These are phyloP conservation scores for Plagodis dolabraria DNA, from an alignment of 2,888 invertebrate genomes.

Conservation along the genomic window DNA sequence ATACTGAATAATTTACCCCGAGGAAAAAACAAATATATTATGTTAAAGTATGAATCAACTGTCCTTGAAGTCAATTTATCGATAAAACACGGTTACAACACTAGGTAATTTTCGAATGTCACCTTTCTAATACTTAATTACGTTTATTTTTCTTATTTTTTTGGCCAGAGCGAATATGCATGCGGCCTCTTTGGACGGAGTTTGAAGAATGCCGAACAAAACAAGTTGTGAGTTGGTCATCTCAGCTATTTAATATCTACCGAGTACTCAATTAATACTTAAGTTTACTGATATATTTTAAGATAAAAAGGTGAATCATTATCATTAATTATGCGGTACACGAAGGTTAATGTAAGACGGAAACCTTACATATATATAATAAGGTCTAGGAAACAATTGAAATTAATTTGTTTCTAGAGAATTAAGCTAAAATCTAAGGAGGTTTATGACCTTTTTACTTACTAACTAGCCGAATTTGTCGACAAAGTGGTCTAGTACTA, in stretches of 20 bases:
- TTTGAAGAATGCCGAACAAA: constrained; percentile 10
- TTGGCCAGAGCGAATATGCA: constrained; percentile 10
- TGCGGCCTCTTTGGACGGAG: constrained; percentile 10
- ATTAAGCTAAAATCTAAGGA: too few species aligned
- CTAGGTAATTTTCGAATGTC: constrained; percentile 14
- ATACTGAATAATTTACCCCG: too few species aligned
- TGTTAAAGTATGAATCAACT: neutral
- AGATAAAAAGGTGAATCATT: constrained; percentile 22
- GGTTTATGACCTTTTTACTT: too few species aligned
- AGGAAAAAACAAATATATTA: neutral
- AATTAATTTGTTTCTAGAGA: too few species aligned
- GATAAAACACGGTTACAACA: constrained; percentile 10
- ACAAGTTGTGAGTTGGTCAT: constrained; percentile 9
- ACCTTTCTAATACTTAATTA: neutral
- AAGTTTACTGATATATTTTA: neutral
- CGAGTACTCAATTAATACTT: neutral
- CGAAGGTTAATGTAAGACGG: constrained; percentile 11
- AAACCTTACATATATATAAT: neutral
- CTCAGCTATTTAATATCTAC: neutral
- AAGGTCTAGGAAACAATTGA: constrained; percentile 7
- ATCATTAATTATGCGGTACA: constrained; percentile 13
- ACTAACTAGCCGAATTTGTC: too few species aligned
- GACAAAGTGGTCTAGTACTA: too few species aligned
- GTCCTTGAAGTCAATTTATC: neutral
- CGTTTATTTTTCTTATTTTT: constrained; percentile 10